Evolutionary conservation across 2,113 vertebrate genomes (phyloP).

Genomic region (Leptodactylus fuscus): DNA sequence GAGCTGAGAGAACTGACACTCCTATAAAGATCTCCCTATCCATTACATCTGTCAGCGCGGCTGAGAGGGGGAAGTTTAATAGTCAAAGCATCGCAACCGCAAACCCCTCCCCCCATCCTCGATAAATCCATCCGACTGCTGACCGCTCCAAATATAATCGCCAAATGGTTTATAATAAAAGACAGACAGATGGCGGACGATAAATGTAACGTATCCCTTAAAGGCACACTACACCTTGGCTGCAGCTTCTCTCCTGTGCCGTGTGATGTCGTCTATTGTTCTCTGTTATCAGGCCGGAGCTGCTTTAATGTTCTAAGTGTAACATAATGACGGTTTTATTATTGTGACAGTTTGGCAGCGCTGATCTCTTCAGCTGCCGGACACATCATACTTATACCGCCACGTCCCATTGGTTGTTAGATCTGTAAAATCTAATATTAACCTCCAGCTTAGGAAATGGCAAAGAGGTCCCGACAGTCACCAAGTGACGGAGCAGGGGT

Average conservation of each 20-base stretch:
- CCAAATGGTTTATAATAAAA: conserved; percentile 50
- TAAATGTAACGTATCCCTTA: not conserved
- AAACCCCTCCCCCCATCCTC: conserved; percentile 56
- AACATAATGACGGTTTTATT: too few species aligned
- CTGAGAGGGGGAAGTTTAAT: conserved; percentile 58
- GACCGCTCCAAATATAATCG: conserved; percentile 43
- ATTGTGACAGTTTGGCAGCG: too few species aligned
- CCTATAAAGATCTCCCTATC: conserved; percentile 54
- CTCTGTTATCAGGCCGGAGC: not conserved
- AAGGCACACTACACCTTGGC: not conserved
- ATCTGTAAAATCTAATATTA: too few species aligned
- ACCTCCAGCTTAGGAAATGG: too few species aligned
- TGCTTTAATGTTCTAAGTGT: too few species aligned
- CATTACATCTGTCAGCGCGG: conserved; percentile 64
- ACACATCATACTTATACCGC: too few species aligned
- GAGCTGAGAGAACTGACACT: conserved; percentile 59
- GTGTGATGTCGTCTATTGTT: not conserved
- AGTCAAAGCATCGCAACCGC: conserved; percentile 63
- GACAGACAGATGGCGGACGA: not conserved
- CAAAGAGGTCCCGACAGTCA: too few species aligned
- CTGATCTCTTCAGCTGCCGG: too few species aligned
- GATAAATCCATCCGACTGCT: conserved; percentile 57
- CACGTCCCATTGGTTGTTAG: too few species aligned
- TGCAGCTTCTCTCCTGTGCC: not conserved
- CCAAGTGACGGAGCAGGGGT: too few species aligned